Evolutionary conservation across 2,888 invertebrate genomes (phyloP).

Genomic region (Drosophila prolongata): DNA sequence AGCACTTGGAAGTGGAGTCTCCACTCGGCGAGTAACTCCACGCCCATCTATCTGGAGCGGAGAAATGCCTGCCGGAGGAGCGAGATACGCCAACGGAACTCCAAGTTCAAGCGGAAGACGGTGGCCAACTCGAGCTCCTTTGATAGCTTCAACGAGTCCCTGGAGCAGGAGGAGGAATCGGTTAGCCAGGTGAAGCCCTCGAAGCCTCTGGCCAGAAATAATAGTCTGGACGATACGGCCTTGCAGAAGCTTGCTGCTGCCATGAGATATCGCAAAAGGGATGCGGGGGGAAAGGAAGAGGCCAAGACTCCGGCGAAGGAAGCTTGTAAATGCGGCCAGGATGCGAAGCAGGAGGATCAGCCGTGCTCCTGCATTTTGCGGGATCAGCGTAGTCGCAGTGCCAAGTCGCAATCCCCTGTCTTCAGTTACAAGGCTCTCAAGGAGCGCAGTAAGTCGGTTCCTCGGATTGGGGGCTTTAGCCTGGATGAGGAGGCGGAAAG

Average conservation of each 20-base stretch:
- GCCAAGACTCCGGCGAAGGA: constrained; percentile 36
- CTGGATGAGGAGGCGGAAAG: constrained; percentile 67
- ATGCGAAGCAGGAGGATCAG: constrained; percentile 2
- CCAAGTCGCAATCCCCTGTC: constrained; percentile 68
- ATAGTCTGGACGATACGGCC: constrained; percentile 82
- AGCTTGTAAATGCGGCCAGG: constrained; percentile 54
- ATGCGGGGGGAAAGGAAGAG: constrained; percentile 26
- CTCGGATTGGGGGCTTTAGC: constrained; percentile 77
- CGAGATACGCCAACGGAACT: constrained; percentile 83
- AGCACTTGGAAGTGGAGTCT: constrained; percentile 84
- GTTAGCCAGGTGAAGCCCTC: constrained; percentile 34
- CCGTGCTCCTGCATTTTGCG: constrained; percentile 66
- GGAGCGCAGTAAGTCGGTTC: constrained; percentile 84
- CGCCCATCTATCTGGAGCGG: constrained; percentile 95
- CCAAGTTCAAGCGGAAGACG: constrained; percentile 84
- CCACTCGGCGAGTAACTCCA: constrained; percentile 89
- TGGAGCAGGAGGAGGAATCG: constrained; percentile 57
- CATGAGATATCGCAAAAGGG: constrained; percentile 57
- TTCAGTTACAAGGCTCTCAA: constrained; percentile 77
- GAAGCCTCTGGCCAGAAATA: constrained; percentile 66
- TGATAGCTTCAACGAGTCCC: constrained; percentile 80
- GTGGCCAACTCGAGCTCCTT: constrained; percentile 81
- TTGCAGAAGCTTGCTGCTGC: constrained; percentile 70
- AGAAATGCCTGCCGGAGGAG: constrained; percentile 90
- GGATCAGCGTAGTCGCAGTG: constrained; percentile 57